These are phyloP conservation scores for Lasioglossum morio DNA, from an alignment of 2,888 invertebrate genomes.

Conservation along the genomic window DNA sequence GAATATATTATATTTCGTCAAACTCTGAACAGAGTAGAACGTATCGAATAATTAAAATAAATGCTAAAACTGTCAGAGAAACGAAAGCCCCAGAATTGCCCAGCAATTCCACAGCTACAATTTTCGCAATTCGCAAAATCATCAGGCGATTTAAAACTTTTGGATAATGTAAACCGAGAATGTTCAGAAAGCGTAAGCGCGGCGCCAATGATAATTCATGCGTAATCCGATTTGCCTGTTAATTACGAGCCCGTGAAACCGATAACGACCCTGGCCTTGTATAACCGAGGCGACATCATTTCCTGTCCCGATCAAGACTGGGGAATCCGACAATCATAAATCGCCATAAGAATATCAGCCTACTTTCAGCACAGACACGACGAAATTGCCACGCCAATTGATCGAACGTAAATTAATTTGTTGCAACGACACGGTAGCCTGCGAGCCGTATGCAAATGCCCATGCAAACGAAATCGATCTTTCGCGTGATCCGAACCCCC, in stretches of 20 bases:
- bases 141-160: not conserved
- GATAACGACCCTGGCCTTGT: conserved; percentile 2
- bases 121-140: not conserved
- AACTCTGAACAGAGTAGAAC: not conserved
- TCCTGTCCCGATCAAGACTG: not conserved
- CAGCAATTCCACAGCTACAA: not conserved
- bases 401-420: not conserved
- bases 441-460: not conserved
- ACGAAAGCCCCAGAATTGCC: not conserved
- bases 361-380: too few relatives aligned
- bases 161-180: not conserved
- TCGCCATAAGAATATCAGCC: too few relatives aligned
- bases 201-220: not conserved
- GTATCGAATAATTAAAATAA: not conserved
- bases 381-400: too few relatives aligned
- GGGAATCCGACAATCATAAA: not conserved
- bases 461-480: not conserved
- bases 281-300: not conserved
- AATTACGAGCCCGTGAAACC: not conserved
- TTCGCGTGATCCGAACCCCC: not conserved
- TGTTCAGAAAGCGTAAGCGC: not conserved
- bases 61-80: not conserved
- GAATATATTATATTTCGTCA: not conserved
- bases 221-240: conserved; percentile 11
- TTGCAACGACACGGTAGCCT: not conserved